Base-by-base conservation (phyloP, 2,797 vertebrate species). In the Clarias pachynema region DNA sequence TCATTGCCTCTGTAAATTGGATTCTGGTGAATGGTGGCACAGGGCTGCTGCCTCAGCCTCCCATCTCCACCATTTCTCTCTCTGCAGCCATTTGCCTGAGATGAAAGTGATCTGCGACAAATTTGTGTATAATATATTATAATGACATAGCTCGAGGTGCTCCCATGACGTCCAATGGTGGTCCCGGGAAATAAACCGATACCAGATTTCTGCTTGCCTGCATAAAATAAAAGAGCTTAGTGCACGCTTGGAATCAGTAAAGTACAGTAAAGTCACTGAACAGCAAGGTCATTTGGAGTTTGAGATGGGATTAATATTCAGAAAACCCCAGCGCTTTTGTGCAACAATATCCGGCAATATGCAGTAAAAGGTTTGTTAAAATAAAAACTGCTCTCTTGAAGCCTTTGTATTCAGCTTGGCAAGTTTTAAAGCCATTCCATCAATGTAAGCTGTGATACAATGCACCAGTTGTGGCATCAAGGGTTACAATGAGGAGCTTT, bases 1-100 rank as follows among this genome's bases (percentile, higher is more conserved):
- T 91, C 91, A 92, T 92, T 92, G 89, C 87, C 81, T 91, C 87
- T 86, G 87, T 87, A 90, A 91, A 92, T 92, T 92, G 91, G 89
- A 92, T 92, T 92, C 88, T 89, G 88, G 77, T 86, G 89, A 86
- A 88, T 79, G 86, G 87, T 88, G 86, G 83, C 86, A 74, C 77
- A 16, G 77, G 84, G 86, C 84, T 74, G 75, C 78, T 78, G 77
- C 86, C 81, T 82, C 82, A 73, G 72, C 79, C 84, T 89, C 85
- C 78, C 87, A 74, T 83, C 68, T 72, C 84, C 57, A 59, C 72
- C 87, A 74, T 83, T 79, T 86, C 81, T 66, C 73, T 82, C 75
- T 77, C 85, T 84, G 86, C 87, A 87, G 86, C 86, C 79, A 87
- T 89, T 85, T 88, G 88, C 86, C 62, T 29, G 37, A 85, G 87